Base-by-base conservation (phyloP, 1,140 invertebrate species). In the Drosophila melanogaster region DNA sequence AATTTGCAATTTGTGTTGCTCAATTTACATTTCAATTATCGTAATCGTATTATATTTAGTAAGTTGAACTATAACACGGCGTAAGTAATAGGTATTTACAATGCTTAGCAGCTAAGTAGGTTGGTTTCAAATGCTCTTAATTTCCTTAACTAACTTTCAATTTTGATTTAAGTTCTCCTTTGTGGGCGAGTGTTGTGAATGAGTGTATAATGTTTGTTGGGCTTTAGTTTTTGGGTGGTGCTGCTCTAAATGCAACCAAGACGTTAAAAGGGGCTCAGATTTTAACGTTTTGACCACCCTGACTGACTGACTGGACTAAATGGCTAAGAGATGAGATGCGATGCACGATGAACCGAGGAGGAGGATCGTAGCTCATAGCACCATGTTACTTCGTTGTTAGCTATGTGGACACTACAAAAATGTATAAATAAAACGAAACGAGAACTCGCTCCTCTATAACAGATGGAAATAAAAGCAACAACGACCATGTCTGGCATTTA, bases 191-290 rank as follows among this genome's bases (percentile, higher is more conserved):
- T 15, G 19, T 60, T 66, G 59, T 43, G 15, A 30, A 30, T 30
- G 26, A n/a, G 26, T 7, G 6, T 30, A 30, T 30, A 10, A 30
- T 30, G 30, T 3, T 30, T 10, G 17, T n/a, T 22, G 22, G 33
- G 30, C 53, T 53, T 19, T 40, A 4, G 22, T 56, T 33, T 49
- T 15, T 15, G 24, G 62, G 62, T 37, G 75, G 53, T 59, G 73
- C 43, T 47, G 61, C 40, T 40, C 60, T 65, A 56, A 40, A 43
- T 64, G 55, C 56, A 79, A 71, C 47, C 65, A 84, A 78, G 71
- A 90, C 87, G 87, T 91, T 90, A 90, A 90, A 89, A 84, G 87
- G 87, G 87, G 87, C 87, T 90, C 87, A 66, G 65, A 79, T 91
- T 90, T 90, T 87, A 90, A 91, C 87, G 89, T 72, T 64, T 79